phyloP scores from a whole-genome alignment of 2,888 invertebrate species.

The Plebejus argus region DNA sequence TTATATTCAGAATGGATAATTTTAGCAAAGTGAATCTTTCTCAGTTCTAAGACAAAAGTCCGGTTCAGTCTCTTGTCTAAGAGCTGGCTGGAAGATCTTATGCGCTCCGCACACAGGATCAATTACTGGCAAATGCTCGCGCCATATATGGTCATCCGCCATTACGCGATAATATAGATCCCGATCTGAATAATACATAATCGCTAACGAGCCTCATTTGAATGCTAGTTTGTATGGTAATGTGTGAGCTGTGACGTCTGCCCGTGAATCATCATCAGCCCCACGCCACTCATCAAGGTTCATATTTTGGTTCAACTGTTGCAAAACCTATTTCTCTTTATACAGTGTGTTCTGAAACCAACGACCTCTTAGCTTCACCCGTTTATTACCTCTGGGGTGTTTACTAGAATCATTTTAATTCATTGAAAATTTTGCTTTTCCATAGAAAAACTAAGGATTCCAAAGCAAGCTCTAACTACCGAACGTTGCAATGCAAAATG shows the following conservation, averaged over 20 bases:
- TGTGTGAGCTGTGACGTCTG: conserved; percentile 16
- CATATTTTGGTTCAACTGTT: neutral
- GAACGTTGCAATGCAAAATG: no score
- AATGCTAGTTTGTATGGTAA: conserved; percentile 27
- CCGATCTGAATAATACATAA: conserved; percentile 29
- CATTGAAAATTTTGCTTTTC: neutral
- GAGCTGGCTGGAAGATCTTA: neutral
- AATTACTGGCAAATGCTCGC: conserved; percentile 10
- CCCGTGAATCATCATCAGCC: neutral
- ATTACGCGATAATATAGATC: conserved; percentile 31
- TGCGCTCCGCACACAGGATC: conserved; percentile 9
- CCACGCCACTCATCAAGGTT: neutral
- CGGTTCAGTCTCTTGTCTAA: no score
- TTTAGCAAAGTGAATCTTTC: no score
- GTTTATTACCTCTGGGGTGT: neutral
- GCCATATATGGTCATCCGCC: conserved; percentile 30
- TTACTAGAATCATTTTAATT: neutral
- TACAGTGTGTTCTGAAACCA: neutral
- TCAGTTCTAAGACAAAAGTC: no score
- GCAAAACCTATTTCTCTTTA: neutral
- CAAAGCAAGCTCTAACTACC: no score
- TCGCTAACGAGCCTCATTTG: conserved; percentile 23
- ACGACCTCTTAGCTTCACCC: neutral
- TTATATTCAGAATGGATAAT: no score
- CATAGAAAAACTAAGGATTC: no score